Conservation (phyloP, 2,113 vertebrate species). For the Redunca redunca region DNA sequence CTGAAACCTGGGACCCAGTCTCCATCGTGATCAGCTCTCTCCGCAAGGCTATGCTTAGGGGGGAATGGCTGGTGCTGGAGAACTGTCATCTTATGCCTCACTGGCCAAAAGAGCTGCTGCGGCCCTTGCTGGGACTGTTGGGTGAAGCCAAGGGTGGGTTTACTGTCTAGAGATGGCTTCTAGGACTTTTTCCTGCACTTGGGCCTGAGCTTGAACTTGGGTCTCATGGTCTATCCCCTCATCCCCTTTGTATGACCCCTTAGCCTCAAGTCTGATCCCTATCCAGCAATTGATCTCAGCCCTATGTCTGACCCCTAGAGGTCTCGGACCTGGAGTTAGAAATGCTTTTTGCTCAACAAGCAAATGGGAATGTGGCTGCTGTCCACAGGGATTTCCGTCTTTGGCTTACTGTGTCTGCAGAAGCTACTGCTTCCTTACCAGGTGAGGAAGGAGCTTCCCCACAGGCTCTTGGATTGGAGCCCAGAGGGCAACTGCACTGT, state of each 20-base stretch:
- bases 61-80: conserved; percentile 88
- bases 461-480: neutral
- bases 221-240: neutral
- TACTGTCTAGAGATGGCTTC: neutral
- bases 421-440: conserved; percentile 75
- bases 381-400: conserved; percentile 81
- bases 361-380: neutral
- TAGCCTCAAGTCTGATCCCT: neutral
- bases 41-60: conserved; percentile 68
- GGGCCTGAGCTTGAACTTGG: neutral
- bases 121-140: conserved; percentile 70
- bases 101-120: conserved; percentile 81
- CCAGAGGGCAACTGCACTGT: neutral
- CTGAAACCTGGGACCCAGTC: conserved; percentile 49
- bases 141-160: conserved; percentile 66
- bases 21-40: conserved; percentile 6
- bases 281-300: conserved; percentile 1
- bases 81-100: conserved; percentile 83
- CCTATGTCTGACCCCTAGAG: conserved; percentile 41
- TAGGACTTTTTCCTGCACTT: neutral
- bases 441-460: conserved; percentile 70
- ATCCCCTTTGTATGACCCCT: neutral
- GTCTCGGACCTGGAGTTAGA: conserved; percentile 5
- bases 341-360: neutral
- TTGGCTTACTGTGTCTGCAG: conserved; percentile 82